Evolutionary conservation across 1,140 invertebrate genomes (phyloP).

Genomic region (Zophobas morio): DNA sequence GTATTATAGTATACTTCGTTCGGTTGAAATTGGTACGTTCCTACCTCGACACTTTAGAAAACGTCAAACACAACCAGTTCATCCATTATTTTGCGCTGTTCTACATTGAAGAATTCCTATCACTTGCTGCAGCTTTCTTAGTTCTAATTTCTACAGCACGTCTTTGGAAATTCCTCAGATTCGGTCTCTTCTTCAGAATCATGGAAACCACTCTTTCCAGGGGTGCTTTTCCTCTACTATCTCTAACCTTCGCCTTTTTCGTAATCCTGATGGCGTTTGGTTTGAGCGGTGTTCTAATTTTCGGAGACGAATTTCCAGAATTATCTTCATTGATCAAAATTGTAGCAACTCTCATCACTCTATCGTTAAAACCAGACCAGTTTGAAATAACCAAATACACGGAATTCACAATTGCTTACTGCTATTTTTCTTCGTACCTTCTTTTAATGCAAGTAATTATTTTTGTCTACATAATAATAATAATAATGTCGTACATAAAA

Average conservation of each 20-base stretch:
- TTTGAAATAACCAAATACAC: slow-evolving; percentile 19
- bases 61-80: slow-evolving; percentile 55
- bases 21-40: slow-evolving; percentile 20
- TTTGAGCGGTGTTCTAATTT: slow-evolving; percentile 45
- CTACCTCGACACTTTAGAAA: slow-evolving; percentile 43
- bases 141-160: slow-evolving; percentile 56
- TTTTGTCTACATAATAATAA: slow-evolving; percentile 53
- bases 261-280: slow-evolving; percentile 46
- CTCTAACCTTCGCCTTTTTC: slow-evolving; percentile 47
- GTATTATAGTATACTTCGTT: slow-evolving; percentile 14
- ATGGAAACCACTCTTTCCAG: slow-evolving; percentile 53
- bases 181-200: slow-evolving; percentile 54
- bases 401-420: slow-evolving; percentile 27
- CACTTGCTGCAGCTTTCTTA: slow-evolving; percentile 46
- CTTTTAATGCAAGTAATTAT: slow-evolving; percentile 27
- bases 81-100: slow-evolving; percentile 58
- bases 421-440: slow-evolving; percentile 48
- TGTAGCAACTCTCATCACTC: slow-evolving; percentile 13
- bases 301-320: slow-evolving; percentile 43
- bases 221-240: slow-evolving; percentile 38
- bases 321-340: slow-evolving; percentile 43
- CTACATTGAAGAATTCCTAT: slow-evolving; percentile 48
- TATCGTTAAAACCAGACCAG: slow-evolving; percentile 23
- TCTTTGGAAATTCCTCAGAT: slow-evolving; percentile 57
- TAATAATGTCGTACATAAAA: slow-evolving; percentile 53